Evolutionary conservation across 2,888 invertebrate genomes (phyloP), one percentile per base, ranked within the genome.

Genomic region (Odontocerum albicorne): DNA sequence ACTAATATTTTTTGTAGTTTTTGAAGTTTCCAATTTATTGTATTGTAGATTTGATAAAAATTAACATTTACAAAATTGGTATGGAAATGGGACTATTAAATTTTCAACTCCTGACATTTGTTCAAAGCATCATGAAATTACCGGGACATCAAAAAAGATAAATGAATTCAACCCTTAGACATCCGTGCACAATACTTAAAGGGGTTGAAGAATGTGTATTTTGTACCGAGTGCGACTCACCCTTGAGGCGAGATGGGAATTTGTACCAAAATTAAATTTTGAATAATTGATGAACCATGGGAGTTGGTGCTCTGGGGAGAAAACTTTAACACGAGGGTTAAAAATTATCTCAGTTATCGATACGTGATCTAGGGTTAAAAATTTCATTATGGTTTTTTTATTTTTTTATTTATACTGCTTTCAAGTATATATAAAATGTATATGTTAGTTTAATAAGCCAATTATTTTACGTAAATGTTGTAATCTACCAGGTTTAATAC

Each of bases 201-300:
- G 27, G 27, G 4, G 27, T 4, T 27, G 10, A 27, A 27, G 4
- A 27, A 7, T 7, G 10, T 27, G 10, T 27, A 27, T 27, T 7
- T 10, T 10, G 10, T 10, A 27, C 27, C 27, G 6, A 7, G 7
- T 16, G 39, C 12, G 47, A 38, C 21, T 35, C 22, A 22, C 42
- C 50, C 22, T 43, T 31, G 6, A 13, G 38, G 17, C 43, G 43
- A 51, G 38, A 44, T 32, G 55, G 36, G 36, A 47, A 49, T 59
- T 59, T 54, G 45, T 55, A 46, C 42, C 53, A 32, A 56, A 59
- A 59, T 59, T 59, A 59, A 59, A 53, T 56, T 59, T 56, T 59
- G 50, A 56, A 59, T 59, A 59, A 59, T 56, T 59, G 59, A 59
- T 53, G 59, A 59, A 55, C 49, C 49, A 27, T 38, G 51, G 45